These are phyloP conservation scores for Origma solitaria DNA, from an alignment of 2,113 vertebrate species.

Conservation along the genomic window DNA sequence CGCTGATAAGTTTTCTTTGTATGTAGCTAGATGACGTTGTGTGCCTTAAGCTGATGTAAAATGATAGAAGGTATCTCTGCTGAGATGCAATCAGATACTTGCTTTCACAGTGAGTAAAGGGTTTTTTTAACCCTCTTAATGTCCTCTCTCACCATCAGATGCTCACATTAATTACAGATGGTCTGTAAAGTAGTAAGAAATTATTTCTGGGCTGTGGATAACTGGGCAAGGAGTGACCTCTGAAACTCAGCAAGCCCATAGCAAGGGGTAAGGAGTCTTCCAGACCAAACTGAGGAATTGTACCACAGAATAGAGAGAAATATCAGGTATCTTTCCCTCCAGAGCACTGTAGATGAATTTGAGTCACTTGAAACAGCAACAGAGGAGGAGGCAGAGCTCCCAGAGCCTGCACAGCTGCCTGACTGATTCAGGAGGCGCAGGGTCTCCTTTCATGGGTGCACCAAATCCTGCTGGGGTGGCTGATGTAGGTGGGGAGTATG, in stretches of 20 bases:
- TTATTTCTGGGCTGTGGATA: background rate
- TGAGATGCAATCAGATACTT: background rate
- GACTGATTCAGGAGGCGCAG: background rate
- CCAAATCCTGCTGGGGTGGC: background rate
- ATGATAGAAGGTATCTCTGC: background rate
- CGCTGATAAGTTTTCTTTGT: background rate
- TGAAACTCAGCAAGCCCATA: background rate
- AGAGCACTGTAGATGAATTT: background rate
- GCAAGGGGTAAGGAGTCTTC: background rate
- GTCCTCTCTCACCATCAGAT: background rate
- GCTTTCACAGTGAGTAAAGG: background rate
- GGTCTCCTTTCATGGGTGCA: background rate
- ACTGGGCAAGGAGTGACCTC: background rate
- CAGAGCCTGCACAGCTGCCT: background rate
- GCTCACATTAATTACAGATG: background rate
- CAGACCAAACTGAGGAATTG: background rate
- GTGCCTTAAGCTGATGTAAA: background rate
- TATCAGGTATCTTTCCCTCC: background rate
- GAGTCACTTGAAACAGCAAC: background rate
- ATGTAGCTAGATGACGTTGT: background rate
- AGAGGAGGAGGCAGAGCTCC: background rate
- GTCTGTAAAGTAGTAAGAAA: background rate
- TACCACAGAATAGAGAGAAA: background rate
- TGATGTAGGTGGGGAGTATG: background rate
- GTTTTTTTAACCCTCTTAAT: background rate